Base-by-base conservation (phyloP, 2,113 vertebrate genomes). In the Mionectes macconnelli region DNA sequence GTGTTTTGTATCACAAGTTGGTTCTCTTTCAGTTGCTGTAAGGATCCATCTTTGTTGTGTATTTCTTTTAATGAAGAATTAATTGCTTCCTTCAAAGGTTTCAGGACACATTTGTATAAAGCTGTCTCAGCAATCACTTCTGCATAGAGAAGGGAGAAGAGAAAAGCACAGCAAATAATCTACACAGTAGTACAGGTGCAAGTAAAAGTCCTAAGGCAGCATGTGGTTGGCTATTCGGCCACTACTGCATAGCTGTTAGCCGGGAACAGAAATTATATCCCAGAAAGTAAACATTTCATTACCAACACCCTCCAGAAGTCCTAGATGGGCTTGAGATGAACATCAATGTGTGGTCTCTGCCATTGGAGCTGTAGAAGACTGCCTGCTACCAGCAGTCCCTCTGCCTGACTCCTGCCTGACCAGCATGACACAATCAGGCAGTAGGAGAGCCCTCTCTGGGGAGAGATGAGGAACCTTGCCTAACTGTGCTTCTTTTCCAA, bases 101-200 rank as follows among this genome's bases (percentile, higher is more conserved):
- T 99, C 97, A 99, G 97, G 16, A 99, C 99, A 56, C 99, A 98
- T 89, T 99, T 99, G 96, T 98, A 99, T 93, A 99, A 90, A 50
- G 99, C 98, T 0, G 98, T 98, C 96, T 99, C 99, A 21, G 98
- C 98, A 9, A 99, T 98, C 31, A 95, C 97, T 86, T 99, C 99
- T 99, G 92, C 72, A 67, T 1, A 33, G 78, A 88, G 7, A 69
- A n/a, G 23, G 6, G 35, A 97, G 44, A 92, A 77, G 14, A 79
- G 39, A 78, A 76, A 78, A 52, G 6, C 31, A 37, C 16, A 1
- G 1, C 30, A 62, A n/a, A 90, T 75, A 60, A 40, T 49, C 63
- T 44, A 33, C 47, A 8, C 22, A 17, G 27, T 18, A 79, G 14
- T 25, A 73, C 13, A 39, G 45, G 52, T 55, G 11, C 55, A 85